A percentile compares a stretch with the other conserved stretches of the same genome.
Conservation (phyloP, 2,113 vertebrate species). For the Chaenogobius annularis region DNA sequence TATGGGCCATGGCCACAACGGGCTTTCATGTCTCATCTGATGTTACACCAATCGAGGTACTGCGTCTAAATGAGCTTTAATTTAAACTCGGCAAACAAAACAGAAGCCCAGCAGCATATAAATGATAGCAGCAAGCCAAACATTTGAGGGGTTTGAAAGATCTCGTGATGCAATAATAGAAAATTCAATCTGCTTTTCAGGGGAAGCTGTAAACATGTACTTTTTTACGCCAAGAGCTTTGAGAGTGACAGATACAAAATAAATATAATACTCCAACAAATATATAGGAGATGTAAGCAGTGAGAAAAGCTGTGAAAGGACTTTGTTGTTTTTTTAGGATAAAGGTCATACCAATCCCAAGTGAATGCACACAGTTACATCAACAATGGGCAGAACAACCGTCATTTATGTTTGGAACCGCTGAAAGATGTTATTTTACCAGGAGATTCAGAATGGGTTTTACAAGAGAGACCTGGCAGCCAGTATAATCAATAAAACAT, state of each 20-base stretch:
- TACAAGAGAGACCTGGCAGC: too few relatives aligned
- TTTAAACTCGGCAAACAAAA: constrained; percentile 14
- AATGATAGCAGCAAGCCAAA: constrained; percentile 1
- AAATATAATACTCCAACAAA: background rate
- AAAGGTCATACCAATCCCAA: too few relatives aligned
- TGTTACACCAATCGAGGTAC: constrained; percentile 6
- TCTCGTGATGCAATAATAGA: constrained; percentile 6
- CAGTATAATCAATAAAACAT: too few relatives aligned
- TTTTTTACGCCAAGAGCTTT: background rate
- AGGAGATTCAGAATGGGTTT: too few relatives aligned
- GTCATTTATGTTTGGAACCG: too few relatives aligned
- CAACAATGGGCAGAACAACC: too few relatives aligned
- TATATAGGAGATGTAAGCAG: background rate
- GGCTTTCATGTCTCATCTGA: constrained; percentile 24
- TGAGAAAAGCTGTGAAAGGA: too few relatives aligned
- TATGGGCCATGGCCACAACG: constrained; percentile 23
- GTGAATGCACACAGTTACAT: too few relatives aligned
- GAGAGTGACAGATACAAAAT: background rate
- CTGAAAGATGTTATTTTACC: too few relatives aligned
- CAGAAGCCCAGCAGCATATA: constrained; percentile 7
- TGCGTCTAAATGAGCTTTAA: constrained; percentile 14
- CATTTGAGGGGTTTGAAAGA: constrained; percentile 1
- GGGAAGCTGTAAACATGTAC: background rate
- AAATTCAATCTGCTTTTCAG: constrained; percentile 2
- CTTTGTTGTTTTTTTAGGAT: too few relatives aligned